Conservation (phyloP, 2,113 vertebrate genomes). For the Ammodytes dubius region DNA sequence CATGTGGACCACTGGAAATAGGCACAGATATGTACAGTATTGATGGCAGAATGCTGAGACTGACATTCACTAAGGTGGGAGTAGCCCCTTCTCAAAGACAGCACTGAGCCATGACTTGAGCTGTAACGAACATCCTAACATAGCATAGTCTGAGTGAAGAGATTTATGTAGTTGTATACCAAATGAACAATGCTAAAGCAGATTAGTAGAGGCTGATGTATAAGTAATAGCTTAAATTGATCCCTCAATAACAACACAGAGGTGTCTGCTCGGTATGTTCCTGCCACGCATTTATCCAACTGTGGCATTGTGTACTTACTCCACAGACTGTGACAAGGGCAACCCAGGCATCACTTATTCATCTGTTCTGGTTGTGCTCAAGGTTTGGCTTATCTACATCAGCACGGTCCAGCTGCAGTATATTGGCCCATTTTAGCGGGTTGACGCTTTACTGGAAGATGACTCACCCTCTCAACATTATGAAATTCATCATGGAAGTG, state of each 20-base stretch:
- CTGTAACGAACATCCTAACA: not conserved
- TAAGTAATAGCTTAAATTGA: constrained; percentile 7
- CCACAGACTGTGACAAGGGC: not conserved
- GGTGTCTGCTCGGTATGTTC: not conserved
- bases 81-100: constrained; percentile 14
- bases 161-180: not conserved
- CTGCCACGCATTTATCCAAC: not conserved
- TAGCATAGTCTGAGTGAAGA: constrained; percentile 17
- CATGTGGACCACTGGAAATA: constrained; percentile 47
- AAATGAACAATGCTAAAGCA: constrained; percentile 10
- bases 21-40: constrained; percentile 16
- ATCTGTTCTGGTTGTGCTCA: not conserved
- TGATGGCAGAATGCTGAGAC: constrained; percentile 33
- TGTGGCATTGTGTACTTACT: not conserved
- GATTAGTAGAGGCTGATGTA: not conserved
- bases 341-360: not conserved
- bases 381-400: not conserved
- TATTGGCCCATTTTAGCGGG: not conserved
- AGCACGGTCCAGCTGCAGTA: not conserved
- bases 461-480: not conserved
- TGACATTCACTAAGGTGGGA: constrained; percentile 36
- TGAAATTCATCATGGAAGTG: constrained; percentile 1
- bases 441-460: not conserved
- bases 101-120: constrained; percentile 1
- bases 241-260: not conserved